Conservation (phyloP, 2,888 invertebrate genomes). For the Conops quadrifasciatus region DNA sequence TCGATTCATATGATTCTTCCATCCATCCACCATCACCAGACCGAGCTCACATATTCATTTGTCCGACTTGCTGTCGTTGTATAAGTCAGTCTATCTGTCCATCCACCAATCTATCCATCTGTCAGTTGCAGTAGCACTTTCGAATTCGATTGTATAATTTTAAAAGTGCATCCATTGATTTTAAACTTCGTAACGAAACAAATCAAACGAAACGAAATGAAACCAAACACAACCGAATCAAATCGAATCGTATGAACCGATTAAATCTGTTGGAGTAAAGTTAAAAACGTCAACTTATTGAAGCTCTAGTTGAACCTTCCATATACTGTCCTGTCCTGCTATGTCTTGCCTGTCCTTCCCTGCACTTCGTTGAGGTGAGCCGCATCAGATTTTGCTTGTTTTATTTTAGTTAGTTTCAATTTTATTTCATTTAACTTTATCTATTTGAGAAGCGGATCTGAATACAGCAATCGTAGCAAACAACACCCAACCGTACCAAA, state of each 20-base stretch:
- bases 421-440: constrained; percentile 29
- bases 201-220: constrained; percentile 1
- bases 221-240: neutral
- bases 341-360: no score
- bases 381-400: neutral
- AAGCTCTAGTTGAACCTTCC: no score
- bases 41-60: constrained; percentile 10
- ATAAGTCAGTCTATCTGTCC: neutral
- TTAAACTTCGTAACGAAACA: constrained; percentile 15
- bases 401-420: constrained; percentile 10
- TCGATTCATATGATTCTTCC: neutral
- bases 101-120: neutral
- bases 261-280: neutral
- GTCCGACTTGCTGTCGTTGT: neutral
- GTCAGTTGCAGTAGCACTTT: neutral
- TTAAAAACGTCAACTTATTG: neutral
- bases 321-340: neutral
- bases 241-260: neutral
- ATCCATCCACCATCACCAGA: neutral
- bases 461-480: constrained; percentile 6
- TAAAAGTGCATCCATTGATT: constrained; percentile 19
- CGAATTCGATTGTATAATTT: constrained; percentile 9
- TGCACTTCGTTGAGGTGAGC: no score
- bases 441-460: constrained; percentile 19
- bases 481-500: neutral